These are phyloP conservation scores for Silurus meridionalis DNA, from an alignment of 2,113 vertebrate species.

Conservation along the genomic window DNA sequence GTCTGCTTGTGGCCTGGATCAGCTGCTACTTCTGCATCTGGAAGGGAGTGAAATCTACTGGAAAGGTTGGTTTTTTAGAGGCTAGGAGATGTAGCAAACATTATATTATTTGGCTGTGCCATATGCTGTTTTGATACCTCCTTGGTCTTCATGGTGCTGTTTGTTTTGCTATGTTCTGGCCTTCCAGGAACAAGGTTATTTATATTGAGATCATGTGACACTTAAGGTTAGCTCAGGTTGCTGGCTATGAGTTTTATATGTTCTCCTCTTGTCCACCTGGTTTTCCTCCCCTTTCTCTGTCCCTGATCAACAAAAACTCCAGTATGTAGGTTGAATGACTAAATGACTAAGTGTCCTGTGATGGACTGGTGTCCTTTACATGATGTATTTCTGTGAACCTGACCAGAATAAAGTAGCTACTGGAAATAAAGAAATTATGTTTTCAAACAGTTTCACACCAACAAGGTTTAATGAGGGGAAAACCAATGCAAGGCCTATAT, in stretches of 20 bases:
- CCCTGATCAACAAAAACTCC: neutral
- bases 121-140: neutral
- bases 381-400: neutral
- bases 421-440: neutral
- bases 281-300: neutral
- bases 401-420: neutral
- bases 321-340: neutral
- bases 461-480: neutral
- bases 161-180: neutral
- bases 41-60: constrained; percentile 91
- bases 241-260: neutral
- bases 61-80: constrained; percentile 76
- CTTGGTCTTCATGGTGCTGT: neutral
- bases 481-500: neutral
- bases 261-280: neutral
- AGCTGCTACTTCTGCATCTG: constrained; percentile 92
- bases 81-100: neutral
- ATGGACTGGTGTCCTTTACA: neutral
- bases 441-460: neutral
- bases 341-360: neutral
- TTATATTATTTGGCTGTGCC: neutral
- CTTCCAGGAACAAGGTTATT: constrained; percentile 1
- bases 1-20: constrained; percentile 82
- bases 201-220: neutral
- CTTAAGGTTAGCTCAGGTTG: neutral